Conservation (phyloP, 64 coral and sea anemone genomes). For the Pocillopora verrucosa region DNA sequence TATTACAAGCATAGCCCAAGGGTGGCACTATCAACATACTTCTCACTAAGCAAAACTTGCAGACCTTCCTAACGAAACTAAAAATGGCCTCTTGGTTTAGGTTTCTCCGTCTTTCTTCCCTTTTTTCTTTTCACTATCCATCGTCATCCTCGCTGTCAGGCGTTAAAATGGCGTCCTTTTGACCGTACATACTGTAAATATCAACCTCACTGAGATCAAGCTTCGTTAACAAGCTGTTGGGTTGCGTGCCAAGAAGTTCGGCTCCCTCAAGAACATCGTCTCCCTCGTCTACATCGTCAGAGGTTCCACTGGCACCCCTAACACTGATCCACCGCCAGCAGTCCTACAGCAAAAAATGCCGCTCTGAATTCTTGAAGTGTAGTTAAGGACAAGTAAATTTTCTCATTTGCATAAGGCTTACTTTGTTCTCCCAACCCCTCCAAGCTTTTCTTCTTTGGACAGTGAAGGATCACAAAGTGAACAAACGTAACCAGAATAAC, state of each 20-base stretch:
- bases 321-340: conserved; percentile 8
- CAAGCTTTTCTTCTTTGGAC: too few relatives aligned
- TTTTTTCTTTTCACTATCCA: background rate
- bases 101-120: background rate
- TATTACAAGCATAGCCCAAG: too few relatives aligned
- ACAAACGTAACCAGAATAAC: too few relatives aligned
- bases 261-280: conserved; percentile 34
- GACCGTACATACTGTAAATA: conserved; percentile 40
- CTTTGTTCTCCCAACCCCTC: too few relatives aligned
- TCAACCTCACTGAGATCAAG: conserved; percentile 58
- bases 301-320: background rate
- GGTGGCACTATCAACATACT: too few relatives aligned
- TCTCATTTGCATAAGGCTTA: too few relatives aligned
- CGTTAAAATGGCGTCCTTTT: background rate
- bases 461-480: too few relatives aligned
- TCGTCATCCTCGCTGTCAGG: background rate
- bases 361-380: background rate
- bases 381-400: too few relatives aligned
- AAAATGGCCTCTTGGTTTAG: background rate
- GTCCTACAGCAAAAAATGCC: background rate
- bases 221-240: conserved; percentile 31
- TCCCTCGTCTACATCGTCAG: conserved; percentile 1
- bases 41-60: too few relatives aligned
- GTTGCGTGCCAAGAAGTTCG: background rate
- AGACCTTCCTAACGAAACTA: too few relatives aligned